Evolutionary conservation across 53 echinoderm and acorn worm genomes (phyloP), one percentile per base, ranked within the genome.

Genomic region (Antedon mediterranea): DNA sequence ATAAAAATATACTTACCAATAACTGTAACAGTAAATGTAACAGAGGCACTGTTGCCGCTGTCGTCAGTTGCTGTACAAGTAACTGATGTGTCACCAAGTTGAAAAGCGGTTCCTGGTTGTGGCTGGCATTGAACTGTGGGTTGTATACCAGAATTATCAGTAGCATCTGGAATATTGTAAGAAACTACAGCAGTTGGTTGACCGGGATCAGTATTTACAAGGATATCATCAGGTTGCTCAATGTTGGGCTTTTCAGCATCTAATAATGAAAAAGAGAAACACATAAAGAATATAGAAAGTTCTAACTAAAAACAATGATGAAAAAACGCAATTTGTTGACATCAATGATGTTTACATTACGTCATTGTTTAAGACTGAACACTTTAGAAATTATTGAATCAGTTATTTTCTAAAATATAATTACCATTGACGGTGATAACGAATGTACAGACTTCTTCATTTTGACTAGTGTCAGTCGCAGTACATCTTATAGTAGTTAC

Each of bases 21-120:
- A 43, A 82, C 82, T n/a, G 82, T 82, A 32, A 82, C 82, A 30
- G 57, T 82, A 34, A 82, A 82, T 76, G 31, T 0, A 71, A 71
- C 71, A 0, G 28, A 3, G 26, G 27, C 34, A 28, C 33, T 30
- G 28, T 79, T 79, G 31, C 79, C 79, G 11, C 26, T 32, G 30
- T 72, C 72, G 33, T 79, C 79, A 0, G 33, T 32, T 33, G 79
- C 79, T 26, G 28, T 43, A 33, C 79, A 79, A 15, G 30, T 71
- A 20, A 79, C 71, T 0, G 71, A 71, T 27, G 79, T 79, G 4
- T 71, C 33, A 13, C 79, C 79, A 32, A 79, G 32, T 0, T 71
- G 71, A 30, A 79, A 79, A 4, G 79, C 79, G 7, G 32, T 71
- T 26, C 79, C 79, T 0, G 79, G 79, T 30, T 29, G 23, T n/a